Base-by-base conservation (phyloP, 2,113 vertebrate genomes). In the Ellobius talpinus region DNA sequence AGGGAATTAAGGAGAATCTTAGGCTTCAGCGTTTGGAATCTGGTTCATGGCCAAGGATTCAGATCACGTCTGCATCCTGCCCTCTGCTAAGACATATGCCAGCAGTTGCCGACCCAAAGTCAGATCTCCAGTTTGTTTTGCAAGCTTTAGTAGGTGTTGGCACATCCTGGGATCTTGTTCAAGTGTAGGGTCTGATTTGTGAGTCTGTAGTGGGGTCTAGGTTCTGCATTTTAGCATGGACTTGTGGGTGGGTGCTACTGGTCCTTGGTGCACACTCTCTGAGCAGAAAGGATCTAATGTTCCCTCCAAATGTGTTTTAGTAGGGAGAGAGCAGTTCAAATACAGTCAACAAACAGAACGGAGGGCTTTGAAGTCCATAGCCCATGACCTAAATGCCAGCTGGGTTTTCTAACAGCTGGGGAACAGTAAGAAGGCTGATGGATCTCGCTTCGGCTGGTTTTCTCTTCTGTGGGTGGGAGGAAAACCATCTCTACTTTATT, bases 401-500 rank as follows among this genome's bases (percentile, higher is more conserved):
- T 13, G 3, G 24, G 55, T 61, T 72, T 76, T 79, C 5, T 55
- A 21, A 47, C 50, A 79, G 47, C 33, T 52, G 5, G 1, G 50
- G 36, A 55, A 36, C 42, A 61, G 58, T 68, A 89, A 9, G 66
- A 55, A 94, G 66, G 10, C 31, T 66, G 29, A 61, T 14, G 24
- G 23, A 61, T 68, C 86, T 97, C 63, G 66, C 39, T 66, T 77
- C 55, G 70, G 17, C 29, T 55, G 6, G 1, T 68, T 89, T 91
- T 76, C n/a, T 93, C 47, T 97, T 95, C 68, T 81, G 39, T 39
- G 84, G 52, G 85, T 36, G 16, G 7, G 45, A 82, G n/a, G 24
- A 63, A 77, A 93, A 72, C 63, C 61, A 29, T 33, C 68, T 55
- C 50, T 7, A 66, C 3, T 39, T 85, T 58, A 16, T 16, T 63